Evolutionary conservation across 2,113 vertebrate genomes (phyloP).

Genomic region (Pagrus major): DNA sequence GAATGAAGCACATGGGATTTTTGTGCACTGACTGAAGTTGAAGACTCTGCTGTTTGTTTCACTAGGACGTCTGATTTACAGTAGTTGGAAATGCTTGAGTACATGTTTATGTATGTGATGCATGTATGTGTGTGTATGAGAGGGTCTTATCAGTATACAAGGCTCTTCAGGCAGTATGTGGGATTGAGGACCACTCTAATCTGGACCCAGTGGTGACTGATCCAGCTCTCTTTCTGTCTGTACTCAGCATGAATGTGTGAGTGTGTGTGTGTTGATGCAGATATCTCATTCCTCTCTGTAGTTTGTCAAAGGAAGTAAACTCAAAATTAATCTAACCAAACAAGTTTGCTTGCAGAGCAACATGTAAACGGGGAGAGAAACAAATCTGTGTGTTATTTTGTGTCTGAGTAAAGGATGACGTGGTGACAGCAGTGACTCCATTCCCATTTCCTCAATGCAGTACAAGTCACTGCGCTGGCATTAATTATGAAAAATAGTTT

Average conservation of each 20-base stretch:
- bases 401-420: constrained; percentile 55
- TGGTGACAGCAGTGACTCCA: constrained; percentile 38
- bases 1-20: constrained; percentile 13
- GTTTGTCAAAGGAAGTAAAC: constrained; percentile 51
- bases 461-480: constrained; percentile 47
- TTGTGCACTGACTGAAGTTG: background rate
- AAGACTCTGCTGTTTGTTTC: constrained; percentile 34
- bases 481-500: constrained; percentile 72
- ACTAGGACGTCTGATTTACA: constrained; percentile 44
- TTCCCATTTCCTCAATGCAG: constrained; percentile 53
- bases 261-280: constrained; percentile 16
- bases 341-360: constrained; percentile 52
- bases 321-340: constrained; percentile 35
- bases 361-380: constrained; percentile 44
- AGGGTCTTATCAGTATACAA: constrained; percentile 53
- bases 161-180: constrained; percentile 52
- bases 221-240: constrained; percentile 56
- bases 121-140: background rate
- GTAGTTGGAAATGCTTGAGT: constrained; percentile 4
- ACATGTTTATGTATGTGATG: constrained; percentile 1
- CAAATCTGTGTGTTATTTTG: constrained; percentile 34
- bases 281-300: constrained; percentile 21
- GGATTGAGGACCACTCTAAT: constrained; percentile 69
- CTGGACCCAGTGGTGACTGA: constrained; percentile 63
- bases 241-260: constrained; percentile 4